Evolutionary conservation across 2,888 invertebrate genomes (phyloP).

Genomic region (Lasioglossum calceatum): DNA sequence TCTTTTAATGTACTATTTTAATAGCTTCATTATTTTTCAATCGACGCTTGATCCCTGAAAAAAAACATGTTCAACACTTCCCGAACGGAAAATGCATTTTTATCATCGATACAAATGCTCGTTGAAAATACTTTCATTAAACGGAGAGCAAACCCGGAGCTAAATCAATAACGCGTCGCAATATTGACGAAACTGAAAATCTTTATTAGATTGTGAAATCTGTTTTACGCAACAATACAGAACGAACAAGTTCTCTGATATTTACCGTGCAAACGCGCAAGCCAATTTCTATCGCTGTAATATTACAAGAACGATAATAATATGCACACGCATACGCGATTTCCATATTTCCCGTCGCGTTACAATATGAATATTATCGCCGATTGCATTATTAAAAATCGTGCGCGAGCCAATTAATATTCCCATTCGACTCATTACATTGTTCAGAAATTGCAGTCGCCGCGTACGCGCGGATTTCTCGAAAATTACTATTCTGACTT

Average conservation of each 20-base stretch:
- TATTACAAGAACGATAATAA: constrained; percentile 43
- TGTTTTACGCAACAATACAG: constrained; percentile 21
- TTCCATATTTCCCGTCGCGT: constrained; percentile 12
- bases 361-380: constrained; percentile 19
- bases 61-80: neutral
- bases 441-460: neutral
- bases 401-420: constrained; percentile 10
- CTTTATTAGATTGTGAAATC: constrained; percentile 14
- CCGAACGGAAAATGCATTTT: neutral
- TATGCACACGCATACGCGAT: constrained; percentile 18
- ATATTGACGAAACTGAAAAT: constrained; percentile 35
- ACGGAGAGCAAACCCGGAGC: neutral
- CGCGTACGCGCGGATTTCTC: too few relatives aligned
- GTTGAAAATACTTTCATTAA: neutral
- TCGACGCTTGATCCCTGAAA: neutral
- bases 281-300: constrained; percentile 33
- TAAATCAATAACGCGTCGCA: constrained; percentile 14
- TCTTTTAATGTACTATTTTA: neutral
- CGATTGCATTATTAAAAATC: constrained; percentile 41
- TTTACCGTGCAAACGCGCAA: constrained; percentile 38
- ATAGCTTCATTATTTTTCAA: neutral
- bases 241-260: neutral
- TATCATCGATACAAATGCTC: neutral
- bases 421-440: neutral
- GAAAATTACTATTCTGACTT: neutral